Evolutionary conservation across 2,113 vertebrate genomes (phyloP).

Genomic region (Galeopterus variegatus): DNA sequence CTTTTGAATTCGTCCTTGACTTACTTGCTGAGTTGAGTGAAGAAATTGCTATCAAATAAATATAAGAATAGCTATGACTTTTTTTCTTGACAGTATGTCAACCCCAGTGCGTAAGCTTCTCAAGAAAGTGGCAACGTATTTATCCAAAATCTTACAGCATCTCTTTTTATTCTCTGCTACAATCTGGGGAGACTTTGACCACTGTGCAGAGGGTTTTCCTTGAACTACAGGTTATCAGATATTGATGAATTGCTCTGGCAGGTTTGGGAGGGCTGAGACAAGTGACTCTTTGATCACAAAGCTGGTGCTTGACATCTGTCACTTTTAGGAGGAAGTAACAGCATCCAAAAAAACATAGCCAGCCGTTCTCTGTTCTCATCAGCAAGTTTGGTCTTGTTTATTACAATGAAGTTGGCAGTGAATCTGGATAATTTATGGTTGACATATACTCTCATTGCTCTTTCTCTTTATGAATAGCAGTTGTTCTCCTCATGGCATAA

Average conservation of each 20-base stretch:
- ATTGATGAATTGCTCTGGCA: constrained; percentile 64
- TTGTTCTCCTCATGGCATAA: constrained; percentile 26
- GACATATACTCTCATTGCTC: background rate
- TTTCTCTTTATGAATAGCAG: constrained; percentile 44
- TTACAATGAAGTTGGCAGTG: background rate
- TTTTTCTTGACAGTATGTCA: background rate
- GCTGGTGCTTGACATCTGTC: constrained; percentile 63
- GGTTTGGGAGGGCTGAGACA: constrained; percentile 43
- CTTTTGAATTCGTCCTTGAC: constrained; percentile 36
- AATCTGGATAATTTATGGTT: constrained; percentile 52
- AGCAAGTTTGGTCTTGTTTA: constrained; percentile 54
- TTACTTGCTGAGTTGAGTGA: background rate
- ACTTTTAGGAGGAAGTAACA: constrained; percentile 9
- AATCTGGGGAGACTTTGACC: background rate
- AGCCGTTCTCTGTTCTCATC: background rate
- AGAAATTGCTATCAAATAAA: background rate
- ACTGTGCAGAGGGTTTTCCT: background rate
- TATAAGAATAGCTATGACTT: constrained; percentile 29
- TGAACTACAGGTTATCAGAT: constrained; percentile 51
- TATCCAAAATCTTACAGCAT: background rate
- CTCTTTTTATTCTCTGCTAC: background rate
- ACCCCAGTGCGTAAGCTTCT: background rate
- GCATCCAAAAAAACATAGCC: background rate
- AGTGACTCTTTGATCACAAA: constrained; percentile 61
- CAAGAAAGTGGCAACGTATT: background rate